phyloP scores from a whole-genome alignment of 2,113 vertebrate genomes.

The Lagenorhynchus albirostris region DNA sequence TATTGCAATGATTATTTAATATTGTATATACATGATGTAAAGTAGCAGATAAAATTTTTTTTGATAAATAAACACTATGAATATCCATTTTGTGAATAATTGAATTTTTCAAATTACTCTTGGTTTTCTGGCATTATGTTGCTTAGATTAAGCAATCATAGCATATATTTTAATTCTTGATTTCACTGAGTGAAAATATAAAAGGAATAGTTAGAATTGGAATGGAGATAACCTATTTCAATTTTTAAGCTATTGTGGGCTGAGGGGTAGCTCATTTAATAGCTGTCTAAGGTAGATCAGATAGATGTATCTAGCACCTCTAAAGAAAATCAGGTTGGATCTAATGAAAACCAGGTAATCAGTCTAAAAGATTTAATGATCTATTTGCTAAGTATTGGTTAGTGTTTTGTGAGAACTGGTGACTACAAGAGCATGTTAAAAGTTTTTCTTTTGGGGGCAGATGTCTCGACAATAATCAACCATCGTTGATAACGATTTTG shows the following conservation, averaged over 20 bases:
- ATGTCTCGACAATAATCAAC: not conserved
- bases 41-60: conserved; percentile 36
- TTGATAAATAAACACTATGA: conserved; percentile 22
- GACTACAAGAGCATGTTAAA: not conserved
- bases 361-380: not conserved
- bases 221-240: not conserved
- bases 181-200: conserved; percentile 20
- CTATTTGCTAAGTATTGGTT: not conserved
- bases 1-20: conserved; percentile 43
- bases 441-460: not conserved
- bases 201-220: not conserved
- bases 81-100: not conserved
- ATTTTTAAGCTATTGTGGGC: not conserved
- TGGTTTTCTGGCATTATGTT: conserved; percentile 17
- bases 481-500: not conserved
- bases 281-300: not conserved
- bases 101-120: conserved; percentile 43
- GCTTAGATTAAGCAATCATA: not conserved
- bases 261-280: not conserved
- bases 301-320: not conserved
- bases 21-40: not conserved
- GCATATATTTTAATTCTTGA: conserved; percentile 17
- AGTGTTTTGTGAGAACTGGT: not conserved
- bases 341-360: not conserved
- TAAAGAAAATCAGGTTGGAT: not conserved